Conservation (phyloP, 2,113 vertebrate species). For the Cyprinodon brontotheroides region DNA sequence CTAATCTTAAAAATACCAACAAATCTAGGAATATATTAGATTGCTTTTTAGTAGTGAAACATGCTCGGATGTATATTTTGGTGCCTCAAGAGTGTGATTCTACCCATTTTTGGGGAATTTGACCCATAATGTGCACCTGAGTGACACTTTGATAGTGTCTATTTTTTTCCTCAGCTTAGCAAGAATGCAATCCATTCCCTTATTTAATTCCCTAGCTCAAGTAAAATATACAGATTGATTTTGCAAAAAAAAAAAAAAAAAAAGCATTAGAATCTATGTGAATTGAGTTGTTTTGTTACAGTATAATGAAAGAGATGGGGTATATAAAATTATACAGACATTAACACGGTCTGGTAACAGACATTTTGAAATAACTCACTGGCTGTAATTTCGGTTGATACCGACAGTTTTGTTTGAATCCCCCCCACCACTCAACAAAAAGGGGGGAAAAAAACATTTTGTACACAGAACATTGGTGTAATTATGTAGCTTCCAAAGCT, state of each 20-base stretch:
- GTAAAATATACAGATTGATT: neutral
- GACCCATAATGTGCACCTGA: neutral
- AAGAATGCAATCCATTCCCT: neutral
- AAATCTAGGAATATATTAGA: neutral
- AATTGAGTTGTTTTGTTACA: neutral
- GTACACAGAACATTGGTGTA: no score
- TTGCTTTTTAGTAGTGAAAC: neutral
- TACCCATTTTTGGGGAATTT: neutral
- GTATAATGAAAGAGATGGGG: neutral
- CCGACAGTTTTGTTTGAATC: neutral
- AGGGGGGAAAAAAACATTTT: no score
- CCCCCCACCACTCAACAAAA: no score
- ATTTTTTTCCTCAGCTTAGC: neutral
- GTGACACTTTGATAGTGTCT: neutral
- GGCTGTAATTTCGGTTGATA: neutral
- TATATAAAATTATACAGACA: neutral
- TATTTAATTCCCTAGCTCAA: no score
- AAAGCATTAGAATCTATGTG: neutral
- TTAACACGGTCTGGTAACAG: neutral
- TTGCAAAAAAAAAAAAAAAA: no score
- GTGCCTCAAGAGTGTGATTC: neutral
- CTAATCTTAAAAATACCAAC: neutral
- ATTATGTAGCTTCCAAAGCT: neutral
- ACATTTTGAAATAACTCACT: neutral
- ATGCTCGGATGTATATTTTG: neutral